Evolutionary conservation across 2,888 invertebrate genomes (phyloP).

Genomic region (Lasius platythorax): DNA sequence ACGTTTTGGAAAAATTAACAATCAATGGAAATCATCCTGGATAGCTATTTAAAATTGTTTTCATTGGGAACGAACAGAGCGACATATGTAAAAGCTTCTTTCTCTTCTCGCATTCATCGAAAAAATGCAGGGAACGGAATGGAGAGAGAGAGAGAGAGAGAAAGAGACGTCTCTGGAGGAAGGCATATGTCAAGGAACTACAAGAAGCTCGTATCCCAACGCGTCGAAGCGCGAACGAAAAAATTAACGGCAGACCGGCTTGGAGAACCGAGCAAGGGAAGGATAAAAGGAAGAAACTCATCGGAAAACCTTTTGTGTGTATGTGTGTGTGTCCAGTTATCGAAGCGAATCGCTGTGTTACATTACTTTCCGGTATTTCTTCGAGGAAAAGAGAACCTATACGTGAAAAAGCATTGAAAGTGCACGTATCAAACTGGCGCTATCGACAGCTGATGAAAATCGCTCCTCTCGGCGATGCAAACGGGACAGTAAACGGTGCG

Average conservation of each 20-base stretch:
- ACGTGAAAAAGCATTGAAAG: too few species aligned
- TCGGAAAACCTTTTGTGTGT: not conserved
- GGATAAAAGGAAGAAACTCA: constrained; percentile 10
- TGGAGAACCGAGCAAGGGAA: constrained; percentile 13
- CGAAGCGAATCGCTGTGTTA: constrained; percentile 10
- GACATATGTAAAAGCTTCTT: not conserved
- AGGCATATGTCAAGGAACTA: constrained; percentile 3
- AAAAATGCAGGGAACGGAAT: constrained; percentile 7
- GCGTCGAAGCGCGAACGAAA: constrained; percentile 13
- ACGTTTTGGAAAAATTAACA: not conserved
- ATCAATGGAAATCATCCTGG: not conserved
- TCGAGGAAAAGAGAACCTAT: too few species aligned
- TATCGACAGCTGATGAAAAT: not conserved
- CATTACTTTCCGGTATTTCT: too few species aligned
- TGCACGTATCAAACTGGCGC: not conserved
- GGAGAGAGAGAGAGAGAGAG: not conserved
- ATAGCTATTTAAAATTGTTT: constrained; percentile 23
- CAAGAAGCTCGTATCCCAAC: constrained; percentile 27
- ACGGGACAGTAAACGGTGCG: constrained; percentile 1
- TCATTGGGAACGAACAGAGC: not conserved
- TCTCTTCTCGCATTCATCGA: not conserved
- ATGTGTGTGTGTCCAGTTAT: constrained; percentile 1
- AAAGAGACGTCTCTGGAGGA: not conserved
- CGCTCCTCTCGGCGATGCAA: not conserved
- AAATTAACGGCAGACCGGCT: not conserved